Evolutionary conservation across 2,113 vertebrate species (phyloP).

Genomic region (Eleginops maclovinus): DNA sequence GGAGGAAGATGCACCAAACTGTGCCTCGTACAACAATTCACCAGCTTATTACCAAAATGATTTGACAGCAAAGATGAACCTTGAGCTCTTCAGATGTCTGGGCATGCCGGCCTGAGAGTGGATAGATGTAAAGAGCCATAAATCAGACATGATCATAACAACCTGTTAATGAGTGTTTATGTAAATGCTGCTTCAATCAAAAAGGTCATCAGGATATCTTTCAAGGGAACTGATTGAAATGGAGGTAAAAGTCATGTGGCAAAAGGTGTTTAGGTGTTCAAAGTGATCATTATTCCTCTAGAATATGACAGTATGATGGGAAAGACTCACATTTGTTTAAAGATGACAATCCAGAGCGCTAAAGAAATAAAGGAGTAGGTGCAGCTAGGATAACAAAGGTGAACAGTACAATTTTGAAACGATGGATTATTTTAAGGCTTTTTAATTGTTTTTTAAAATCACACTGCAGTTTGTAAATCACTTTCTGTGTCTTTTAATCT

Average conservation of each 20-base stretch:
- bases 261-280: neutral
- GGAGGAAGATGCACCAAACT: slow-evolving; percentile 18
- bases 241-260: neutral
- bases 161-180: slow-evolving; percentile 49
- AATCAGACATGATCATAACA: slow-evolving; percentile 12
- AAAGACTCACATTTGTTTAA: too few species aligned
- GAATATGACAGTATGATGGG: too few species aligned
- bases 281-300: neutral
- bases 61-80: slow-evolving; percentile 41
- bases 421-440: neutral
- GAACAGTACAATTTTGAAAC: neutral
- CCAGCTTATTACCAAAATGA: neutral
- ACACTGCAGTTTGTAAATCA: neutral
- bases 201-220: neutral
- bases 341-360: neutral
- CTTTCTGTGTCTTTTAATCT: neutral
- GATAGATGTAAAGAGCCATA: slow-evolving; percentile 22
- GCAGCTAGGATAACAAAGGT: too few species aligned
- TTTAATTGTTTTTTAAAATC: neutral
- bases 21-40: slow-evolving; percentile 7
- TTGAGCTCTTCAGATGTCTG: slow-evolving; percentile 41
- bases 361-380: neutral
- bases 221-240: neutral
- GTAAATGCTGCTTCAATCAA: neutral
- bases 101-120: neutral